Percentiles rank a stretch among this genome's conserved stretches.
Evolutionary conservation across 2,888 invertebrate genomes (phyloP).

Genomic region (Smittia sp.): DNA sequence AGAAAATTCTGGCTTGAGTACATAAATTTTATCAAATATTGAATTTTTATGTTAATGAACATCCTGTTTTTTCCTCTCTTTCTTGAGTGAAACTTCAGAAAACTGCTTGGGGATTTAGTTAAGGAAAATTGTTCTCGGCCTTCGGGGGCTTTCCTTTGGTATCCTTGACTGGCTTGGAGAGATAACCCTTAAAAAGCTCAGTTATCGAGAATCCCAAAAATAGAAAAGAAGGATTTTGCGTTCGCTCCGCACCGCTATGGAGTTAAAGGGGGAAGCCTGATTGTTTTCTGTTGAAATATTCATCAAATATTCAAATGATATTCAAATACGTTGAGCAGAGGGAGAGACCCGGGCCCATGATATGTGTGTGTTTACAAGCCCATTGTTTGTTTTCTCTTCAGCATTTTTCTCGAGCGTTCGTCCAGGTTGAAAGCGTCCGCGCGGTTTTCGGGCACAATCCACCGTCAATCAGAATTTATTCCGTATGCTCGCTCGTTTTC

Average conservation of each 20-base stretch:
- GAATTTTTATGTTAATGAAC: slow-evolving; percentile 39
- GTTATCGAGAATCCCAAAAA: neutral
- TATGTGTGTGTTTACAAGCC: slow-evolving; percentile 20
- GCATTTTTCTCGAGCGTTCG: neutral
- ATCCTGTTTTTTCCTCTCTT: slow-evolving; percentile 19
- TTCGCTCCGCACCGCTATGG: neutral
- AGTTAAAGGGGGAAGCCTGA: slow-evolving; percentile 1
- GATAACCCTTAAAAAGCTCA: neutral
- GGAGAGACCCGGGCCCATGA: neutral
- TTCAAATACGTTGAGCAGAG: slow-evolving; percentile 22
- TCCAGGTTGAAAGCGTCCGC: neutral
- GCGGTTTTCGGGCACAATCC: neutral
- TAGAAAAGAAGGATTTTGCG: neutral
- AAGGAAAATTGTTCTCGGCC: neutral
- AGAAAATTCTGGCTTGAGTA: neutral
- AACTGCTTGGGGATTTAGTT: neutral
- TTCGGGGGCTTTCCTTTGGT: neutral
- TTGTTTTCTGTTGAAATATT: slow-evolving; percentile 34
- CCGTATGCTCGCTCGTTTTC: neutral
- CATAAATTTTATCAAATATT: slow-evolving; percentile 36
- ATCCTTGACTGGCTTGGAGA: neutral
- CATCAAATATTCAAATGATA: slow-evolving; percentile 40
- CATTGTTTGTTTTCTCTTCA: slow-evolving; percentile 14
- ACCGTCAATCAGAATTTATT: slow-evolving; percentile 1
- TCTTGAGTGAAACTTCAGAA: neutral